These are phyloP conservation scores for Tympanoctomys barrerae DNA, from an alignment of 2,797 vertebrate genomes.

Conservation along the genomic window DNA sequence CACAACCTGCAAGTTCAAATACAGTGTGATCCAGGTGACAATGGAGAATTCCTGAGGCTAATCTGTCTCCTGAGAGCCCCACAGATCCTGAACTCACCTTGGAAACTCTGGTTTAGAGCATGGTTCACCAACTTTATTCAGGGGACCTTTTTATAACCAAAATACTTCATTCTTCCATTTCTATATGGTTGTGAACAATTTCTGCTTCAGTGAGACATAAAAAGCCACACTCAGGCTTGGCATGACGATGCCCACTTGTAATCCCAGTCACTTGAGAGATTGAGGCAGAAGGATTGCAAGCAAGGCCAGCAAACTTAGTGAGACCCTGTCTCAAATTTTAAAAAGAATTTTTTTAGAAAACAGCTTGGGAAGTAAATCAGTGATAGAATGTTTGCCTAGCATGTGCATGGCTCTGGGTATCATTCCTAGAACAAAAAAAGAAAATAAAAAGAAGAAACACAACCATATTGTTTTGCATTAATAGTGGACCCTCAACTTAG, in stretches of 20 bases:
- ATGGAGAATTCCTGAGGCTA: neutral
- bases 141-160: neutral
- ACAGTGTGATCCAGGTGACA: neutral
- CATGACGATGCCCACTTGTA: neutral
- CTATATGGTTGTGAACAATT: neutral
- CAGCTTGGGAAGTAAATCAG: neutral
- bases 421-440: neutral
- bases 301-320: neutral
- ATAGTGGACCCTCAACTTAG: neutral
- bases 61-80: neutral
- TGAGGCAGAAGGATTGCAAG: neutral
- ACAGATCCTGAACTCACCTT: neutral
- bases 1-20: neutral
- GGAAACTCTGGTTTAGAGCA: neutral
- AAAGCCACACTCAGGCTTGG: neutral
- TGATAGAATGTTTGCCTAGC: neutral
- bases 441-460: neutral
- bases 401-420: neutral
- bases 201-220: neutral
- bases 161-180: neutral
- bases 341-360: neutral
- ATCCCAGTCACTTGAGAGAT: neutral
- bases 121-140: neutral
- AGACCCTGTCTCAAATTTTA: neutral
- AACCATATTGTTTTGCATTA: neutral